Evolutionary conservation across 2,888 invertebrate genomes (phyloP).

Genomic region (Drosophila maculinotata): DNA sequence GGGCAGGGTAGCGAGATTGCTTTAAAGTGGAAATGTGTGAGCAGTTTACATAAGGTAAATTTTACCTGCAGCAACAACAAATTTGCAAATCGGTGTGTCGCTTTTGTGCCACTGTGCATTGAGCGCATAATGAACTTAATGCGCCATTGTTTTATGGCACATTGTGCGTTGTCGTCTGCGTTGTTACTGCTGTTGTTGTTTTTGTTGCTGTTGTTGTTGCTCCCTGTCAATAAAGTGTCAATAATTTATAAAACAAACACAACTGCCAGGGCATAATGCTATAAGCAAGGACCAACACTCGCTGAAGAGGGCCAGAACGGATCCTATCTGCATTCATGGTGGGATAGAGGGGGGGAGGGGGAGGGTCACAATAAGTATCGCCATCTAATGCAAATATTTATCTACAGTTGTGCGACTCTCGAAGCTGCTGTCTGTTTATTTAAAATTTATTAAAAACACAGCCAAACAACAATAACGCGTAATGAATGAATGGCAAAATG

Average conservation of each 20-base stretch:
- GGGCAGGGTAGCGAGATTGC: neutral
- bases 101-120: constrained; percentile 65
- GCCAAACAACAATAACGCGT: constrained; percentile 27
- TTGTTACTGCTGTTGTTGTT: constrained; percentile 12
- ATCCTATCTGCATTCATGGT: neutral
- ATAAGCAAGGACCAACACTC: constrained; percentile 47
- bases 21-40: neutral
- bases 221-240: constrained; percentile 79
- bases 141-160: constrained; percentile 56
- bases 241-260: constrained; percentile 80
- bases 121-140: constrained; percentile 67
- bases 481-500: constrained; percentile 55
- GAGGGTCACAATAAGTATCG: constrained; percentile 48
- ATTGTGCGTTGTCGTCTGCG: constrained; percentile 40
- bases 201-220: constrained; percentile 25
- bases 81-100: constrained; percentile 17
- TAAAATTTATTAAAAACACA: constrained; percentile 77
- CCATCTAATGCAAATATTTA: constrained; percentile 79
- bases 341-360: neutral
- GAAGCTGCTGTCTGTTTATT: constrained; percentile 64
- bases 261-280: constrained; percentile 61
- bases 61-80: constrained; percentile 30
- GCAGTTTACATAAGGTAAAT: constrained; percentile 35
- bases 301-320: neutral
- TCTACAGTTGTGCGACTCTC: constrained; percentile 41